Evolutionary conservation across 2,888 invertebrate species (phyloP), one percentile per base, ranked within the genome.

Genomic region (Hypomecis atomaria): DNA sequence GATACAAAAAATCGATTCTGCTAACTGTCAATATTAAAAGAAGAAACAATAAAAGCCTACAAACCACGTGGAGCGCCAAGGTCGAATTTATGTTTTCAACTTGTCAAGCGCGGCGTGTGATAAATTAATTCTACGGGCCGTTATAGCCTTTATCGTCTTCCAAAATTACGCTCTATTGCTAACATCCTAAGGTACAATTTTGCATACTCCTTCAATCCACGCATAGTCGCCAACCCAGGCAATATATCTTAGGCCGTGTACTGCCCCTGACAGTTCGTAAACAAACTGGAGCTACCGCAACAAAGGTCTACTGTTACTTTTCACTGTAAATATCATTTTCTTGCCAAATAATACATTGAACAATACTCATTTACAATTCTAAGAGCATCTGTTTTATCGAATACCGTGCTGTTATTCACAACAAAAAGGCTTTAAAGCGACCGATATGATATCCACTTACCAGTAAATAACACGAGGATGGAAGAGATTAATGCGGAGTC

Each of bases 51-150:
- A 84, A 79, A 79, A 83, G 81, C 83, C 84, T 85, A 79, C 81
- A 82, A 88, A 90, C 91, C 92, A 93, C 92, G 92, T 93, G 92
- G 91, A 87, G 88, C 86, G 85, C 85, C 92, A 92, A 92, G 92
- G 92, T 92, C 92, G 91, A 93, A 92, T 92, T 92, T 92, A 92
- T 93, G 92, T 93, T 93, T 93, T 93, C 92, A 92, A 92, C 92
- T 93, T 93, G 92, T 93, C 92, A 93, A 93, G 92, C 90, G 72
- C 90, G 92, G 89, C 92, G 91, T 90, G 92, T 92, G 91, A 93
- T 93, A 93, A 93, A 93, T 93, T 93, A 93, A 92, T 92, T 91
- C 92, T 90, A 91, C 90, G 89, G 86, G 89, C 89, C 90, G 91
- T 92, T 92, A 92, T 89, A 86, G 87, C 80, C 67, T 43, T 43